These are phyloP conservation scores for Lissonota sp. DNA, from an alignment of 2,888 invertebrate genomes.

Conservation along the genomic window DNA sequence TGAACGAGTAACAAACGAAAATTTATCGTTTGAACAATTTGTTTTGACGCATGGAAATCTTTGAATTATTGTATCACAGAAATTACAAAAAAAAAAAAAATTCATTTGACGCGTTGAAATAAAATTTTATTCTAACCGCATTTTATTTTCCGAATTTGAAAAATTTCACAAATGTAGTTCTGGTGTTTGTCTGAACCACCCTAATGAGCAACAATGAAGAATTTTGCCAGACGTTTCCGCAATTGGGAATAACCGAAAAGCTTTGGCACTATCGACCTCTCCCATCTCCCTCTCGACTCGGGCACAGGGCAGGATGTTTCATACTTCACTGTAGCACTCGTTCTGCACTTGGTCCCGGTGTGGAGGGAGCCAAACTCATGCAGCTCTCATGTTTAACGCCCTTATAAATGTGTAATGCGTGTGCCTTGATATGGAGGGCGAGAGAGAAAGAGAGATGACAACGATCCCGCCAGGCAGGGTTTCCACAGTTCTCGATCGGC, in stretches of 20 bases:
- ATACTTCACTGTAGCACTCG: constrained; percentile 26
- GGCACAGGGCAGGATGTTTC: constrained; percentile 9
- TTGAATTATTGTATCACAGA: too few species aligned
- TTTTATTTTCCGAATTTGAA: too few species aligned
- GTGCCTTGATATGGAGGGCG: constrained; percentile 53
- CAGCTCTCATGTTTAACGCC: constrained; percentile 74
- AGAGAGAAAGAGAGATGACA: constrained; percentile 41
- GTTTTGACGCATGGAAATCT: too few species aligned
- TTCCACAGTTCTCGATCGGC: constrained; percentile 66
- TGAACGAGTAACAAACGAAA: too few species aligned
- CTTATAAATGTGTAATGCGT: constrained; percentile 78
- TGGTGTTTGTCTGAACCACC: too few species aligned
- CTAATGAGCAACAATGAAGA: background rate
- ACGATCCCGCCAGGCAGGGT: constrained; percentile 65
- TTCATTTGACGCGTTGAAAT: too few species aligned
- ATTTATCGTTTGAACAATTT: too few species aligned
- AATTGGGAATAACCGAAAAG: constrained; percentile 25
- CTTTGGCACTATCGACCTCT: constrained; percentile 11
- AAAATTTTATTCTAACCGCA: background rate
- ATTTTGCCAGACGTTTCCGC: constrained; percentile 5
- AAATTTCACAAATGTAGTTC: too few species aligned
- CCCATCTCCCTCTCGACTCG: constrained; percentile 8
- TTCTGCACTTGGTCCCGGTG: constrained; percentile 23
- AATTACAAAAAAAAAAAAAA: too few species aligned
- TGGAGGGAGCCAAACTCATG: constrained; percentile 29